Conservation (phyloP, 1,140 invertebrate species). For the Drosophila bocki region DNA sequence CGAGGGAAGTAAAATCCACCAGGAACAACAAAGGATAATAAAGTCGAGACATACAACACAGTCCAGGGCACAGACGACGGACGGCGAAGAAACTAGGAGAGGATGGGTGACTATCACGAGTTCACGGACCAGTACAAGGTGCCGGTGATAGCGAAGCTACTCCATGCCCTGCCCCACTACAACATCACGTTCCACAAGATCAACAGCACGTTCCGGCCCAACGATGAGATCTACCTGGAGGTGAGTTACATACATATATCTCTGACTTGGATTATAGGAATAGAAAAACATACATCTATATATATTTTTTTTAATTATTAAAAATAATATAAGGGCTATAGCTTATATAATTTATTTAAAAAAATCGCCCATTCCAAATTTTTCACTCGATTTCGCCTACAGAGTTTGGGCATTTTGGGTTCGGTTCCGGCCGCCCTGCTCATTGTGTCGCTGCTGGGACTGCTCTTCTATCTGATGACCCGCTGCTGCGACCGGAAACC, state of each 20-base stretch:
- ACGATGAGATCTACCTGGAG: constrained; percentile 95
- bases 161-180: constrained; percentile 94
- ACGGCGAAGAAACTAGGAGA: constrained; percentile 21
- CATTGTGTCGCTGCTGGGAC: constrained; percentile 93
- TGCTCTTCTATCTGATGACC: constrained; percentile 95
- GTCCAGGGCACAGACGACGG: constrained; percentile 12
- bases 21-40: constrained; percentile 21
- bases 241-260: constrained; percentile 85
- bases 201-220: constrained; percentile 95
- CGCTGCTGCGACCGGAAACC: constrained; percentile 97
- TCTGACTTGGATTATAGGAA: no score
- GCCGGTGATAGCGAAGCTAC: constrained; percentile 92
- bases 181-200: constrained; percentile 95
- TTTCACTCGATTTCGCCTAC: constrained; percentile 36
- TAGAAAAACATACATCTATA: no score
- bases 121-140: constrained; percentile 91
- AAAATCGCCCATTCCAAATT: not conserved
- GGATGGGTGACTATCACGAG: constrained; percentile 83
- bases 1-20: constrained; percentile 11
- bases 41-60: constrained; percentile 13
- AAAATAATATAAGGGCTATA: not conserved
- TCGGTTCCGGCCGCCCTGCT: constrained; percentile 95
- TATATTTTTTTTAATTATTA: not conserved
- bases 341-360: not conserved
- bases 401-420: constrained; percentile 96